These are phyloP conservation scores for Trichogramma pretiosum DNA, from an alignment of 1,140 invertebrate genomes.

Conservation along the genomic window DNA sequence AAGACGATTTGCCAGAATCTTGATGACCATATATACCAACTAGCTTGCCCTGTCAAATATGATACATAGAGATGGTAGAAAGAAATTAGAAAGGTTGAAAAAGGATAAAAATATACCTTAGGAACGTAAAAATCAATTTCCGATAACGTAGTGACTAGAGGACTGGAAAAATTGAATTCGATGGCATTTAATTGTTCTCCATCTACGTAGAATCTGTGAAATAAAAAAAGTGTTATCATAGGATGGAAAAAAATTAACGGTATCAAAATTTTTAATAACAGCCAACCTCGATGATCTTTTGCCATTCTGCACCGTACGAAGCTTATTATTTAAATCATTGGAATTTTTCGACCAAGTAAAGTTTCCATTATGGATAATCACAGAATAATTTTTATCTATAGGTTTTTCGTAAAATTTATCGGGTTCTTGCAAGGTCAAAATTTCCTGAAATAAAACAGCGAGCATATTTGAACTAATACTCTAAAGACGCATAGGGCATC, in stretches of 20 bases:
- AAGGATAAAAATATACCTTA: conserved; percentile 18
- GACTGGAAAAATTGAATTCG: neutral
- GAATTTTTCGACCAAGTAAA: conserved; percentile 25
- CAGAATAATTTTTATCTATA: conserved; percentile 23
- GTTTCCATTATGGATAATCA: conserved; percentile 22
- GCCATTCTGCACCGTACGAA: conserved; percentile 9
- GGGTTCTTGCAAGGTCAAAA: conserved; percentile 22
- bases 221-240: neutral
- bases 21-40: conserved; percentile 57
- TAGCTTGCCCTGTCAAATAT: conserved; percentile 38
- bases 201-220: conserved; percentile 9
- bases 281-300: conserved; percentile 3
- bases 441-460: conserved; percentile 14
- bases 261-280: neutral
- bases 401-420: conserved; percentile 25
- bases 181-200: neutral
- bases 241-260: neutral
- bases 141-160: conserved; percentile 1
- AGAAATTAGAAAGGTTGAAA: no score
- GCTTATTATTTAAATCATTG: no score
- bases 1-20: conserved; percentile 56
- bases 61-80: no score
- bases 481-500: neutral
- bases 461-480: neutral
- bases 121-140: conserved; percentile 25